Conservation (phyloP, 2,797 vertebrate species). For the Malurus splendens region DNA sequence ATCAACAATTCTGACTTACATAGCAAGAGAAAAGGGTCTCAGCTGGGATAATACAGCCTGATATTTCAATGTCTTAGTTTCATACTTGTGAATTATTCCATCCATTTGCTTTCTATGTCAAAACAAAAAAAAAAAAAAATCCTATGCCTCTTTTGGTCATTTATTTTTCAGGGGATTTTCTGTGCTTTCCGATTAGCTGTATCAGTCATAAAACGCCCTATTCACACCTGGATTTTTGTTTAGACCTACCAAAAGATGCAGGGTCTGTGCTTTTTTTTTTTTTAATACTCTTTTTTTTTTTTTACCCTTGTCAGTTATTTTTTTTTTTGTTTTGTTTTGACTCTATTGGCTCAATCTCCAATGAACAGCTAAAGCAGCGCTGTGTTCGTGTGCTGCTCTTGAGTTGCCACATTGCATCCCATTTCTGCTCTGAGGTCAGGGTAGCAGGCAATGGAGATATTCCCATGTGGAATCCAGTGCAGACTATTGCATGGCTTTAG, state of each 20-base stretch:
- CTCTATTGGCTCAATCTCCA: neutral
- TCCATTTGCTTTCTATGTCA: neutral
- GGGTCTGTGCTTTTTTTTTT: too few relatives aligned
- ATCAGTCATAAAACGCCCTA: neutral
- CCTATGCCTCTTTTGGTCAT: neutral
- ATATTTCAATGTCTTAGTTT: neutral
- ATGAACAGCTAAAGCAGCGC: neutral
- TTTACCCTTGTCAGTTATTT: neutral
- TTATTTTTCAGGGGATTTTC: neutral
- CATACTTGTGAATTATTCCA: neutral
- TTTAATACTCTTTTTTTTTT: too few relatives aligned
- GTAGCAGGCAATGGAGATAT: neutral
- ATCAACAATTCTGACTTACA: neutral
- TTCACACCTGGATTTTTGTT: neutral
- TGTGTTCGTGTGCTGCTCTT: rapidly evolving
- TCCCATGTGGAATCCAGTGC: neutral
- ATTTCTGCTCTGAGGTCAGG: neutral
- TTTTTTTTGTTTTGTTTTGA: neutral
- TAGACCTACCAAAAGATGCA: neutral
- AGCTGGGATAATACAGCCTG: neutral
- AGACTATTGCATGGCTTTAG: neutral
- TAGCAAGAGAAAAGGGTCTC: neutral
- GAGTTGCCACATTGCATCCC: neutral
- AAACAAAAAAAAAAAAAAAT: neutral
- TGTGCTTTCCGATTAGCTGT: neutral